Evolutionary conservation across 2,797 vertebrate genomes (phyloP).

Genomic region (Novumbra hubbsi): DNA sequence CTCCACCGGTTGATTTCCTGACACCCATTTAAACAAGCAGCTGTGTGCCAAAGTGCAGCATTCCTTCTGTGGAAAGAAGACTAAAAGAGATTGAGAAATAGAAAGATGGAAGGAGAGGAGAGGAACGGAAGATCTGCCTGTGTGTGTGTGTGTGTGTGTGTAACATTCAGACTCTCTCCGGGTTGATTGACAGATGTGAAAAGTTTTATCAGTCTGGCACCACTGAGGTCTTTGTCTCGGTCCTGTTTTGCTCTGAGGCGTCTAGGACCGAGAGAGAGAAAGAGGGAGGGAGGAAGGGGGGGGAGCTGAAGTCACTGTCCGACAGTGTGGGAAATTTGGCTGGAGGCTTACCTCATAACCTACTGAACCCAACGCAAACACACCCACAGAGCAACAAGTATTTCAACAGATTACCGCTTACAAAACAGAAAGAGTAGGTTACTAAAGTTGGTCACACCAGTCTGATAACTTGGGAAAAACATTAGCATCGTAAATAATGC

Average conservation of each 20-base stretch:
- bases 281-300: constrained; percentile 21
- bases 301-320: not conserved
- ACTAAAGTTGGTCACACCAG: not conserved
- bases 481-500: too few species aligned
- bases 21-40: not conserved
- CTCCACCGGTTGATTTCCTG: not conserved
- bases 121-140: not conserved
- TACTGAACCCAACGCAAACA: constrained; percentile 11
- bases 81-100: not conserved
- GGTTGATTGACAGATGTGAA: constrained; percentile 66
- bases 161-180: constrained; percentile 32
- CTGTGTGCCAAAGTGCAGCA: not conserved
- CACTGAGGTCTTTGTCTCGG: constrained; percentile 52
- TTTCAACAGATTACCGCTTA: not conserved
- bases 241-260: constrained; percentile 57
- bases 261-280: constrained; percentile 45
- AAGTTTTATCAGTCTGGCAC: constrained; percentile 67
- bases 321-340: constrained; percentile 3
- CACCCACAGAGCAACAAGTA: not conserved
- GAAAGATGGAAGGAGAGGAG: not conserved
- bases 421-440: not conserved
- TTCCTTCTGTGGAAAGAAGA: not conserved
- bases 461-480: not conserved
- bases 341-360: not conserved
- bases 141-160: constrained; percentile 23